Base-by-base conservation (phyloP, 2,888 invertebrate genomes). In the Aspidiotus rigidus region DNA sequence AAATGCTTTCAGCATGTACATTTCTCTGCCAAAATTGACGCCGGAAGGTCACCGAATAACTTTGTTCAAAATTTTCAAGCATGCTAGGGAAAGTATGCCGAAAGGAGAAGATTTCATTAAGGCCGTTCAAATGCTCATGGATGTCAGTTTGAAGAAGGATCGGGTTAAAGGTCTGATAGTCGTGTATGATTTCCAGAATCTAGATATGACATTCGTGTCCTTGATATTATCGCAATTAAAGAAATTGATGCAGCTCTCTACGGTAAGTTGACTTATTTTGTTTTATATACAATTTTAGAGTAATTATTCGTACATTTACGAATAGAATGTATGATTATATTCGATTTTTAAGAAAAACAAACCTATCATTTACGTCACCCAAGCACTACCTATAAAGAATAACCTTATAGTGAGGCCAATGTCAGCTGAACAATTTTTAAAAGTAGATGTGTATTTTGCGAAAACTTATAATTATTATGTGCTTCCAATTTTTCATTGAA, bases 21-120 rank as follows among this genome's bases (percentile, higher is more conserved):
- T 59, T 39, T 13, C 59, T 9, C 39, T 59, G 39, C 59, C 59
- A 17, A 59, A 59, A 59, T 13, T 39, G 13, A 59, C 59, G 16
- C 59, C 59, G 28, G 39, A 59, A 9, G 11, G 28, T 10, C 39
- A 59, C 7, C 17, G 59, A 2, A 13, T 59, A 13, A 39, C 39
- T 7, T 39, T 59, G 8, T 11, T 39, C 39, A 13, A 39, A 17
- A 13, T 39, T 10, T 16, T 11, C 39, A 13, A 13, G 13, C 9
- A 28, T 28, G 13, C 13, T 39, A 16, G 11, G 7, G 59, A 59
- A 28, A 28, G 39, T 28, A 10, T 17, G 16, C 59, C 59, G 5
- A 59, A 13, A 13, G 39, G 28, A 10, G 8, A 7, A 28, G 13
- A 59, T 6, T 10, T 39, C 10, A 13, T 59, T 7, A 59, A 39